Evolutionary conservation across 1,140 invertebrate genomes (phyloP), one percentile per base, ranked within the genome.

Genomic region (Papilio xuthus): DNA sequence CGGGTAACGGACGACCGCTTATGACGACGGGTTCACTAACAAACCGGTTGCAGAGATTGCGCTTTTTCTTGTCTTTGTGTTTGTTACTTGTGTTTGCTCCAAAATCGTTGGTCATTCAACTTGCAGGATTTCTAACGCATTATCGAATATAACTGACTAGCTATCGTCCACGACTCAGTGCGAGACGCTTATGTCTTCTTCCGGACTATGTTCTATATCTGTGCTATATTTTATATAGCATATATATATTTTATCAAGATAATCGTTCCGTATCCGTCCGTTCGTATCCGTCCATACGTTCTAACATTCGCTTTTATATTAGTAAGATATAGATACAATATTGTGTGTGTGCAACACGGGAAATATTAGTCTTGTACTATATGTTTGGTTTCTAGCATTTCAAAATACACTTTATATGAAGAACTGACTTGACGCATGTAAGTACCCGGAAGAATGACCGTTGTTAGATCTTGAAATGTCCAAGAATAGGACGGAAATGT

Each of bases 41-140:
- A 47, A 79, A 79, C 78, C 78, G 78, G 78, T 79, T 67, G 67
- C 42, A 28, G 63, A 23, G 76, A 63, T 73, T 69, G 63, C 67
- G 63, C 73, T 70, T 37, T 42, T 76, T 70, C 78, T 74, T 79
- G 78, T 69, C 73, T 74, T 71, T 50, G 78, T 69, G 70, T 42
- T 71, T 20, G 32, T 44, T 71, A 71, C 69, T 71, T 15, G 41
- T 71, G 41, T n/a, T 71, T 73, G 71, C n/a, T 73, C 44, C 71
- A 47, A 73, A 47, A 73, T 42, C 10, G n/a, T 42, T 73, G 42
- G 71, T 73, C 37, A 44, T 72, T 42, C 44, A 73, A 44, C 18
- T 41, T 73, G 15, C 28, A 28, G 8, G 28, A 23, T 42, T 26
- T 23, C n/a, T 73, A 28, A 70, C 6, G 7, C 4, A 37, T 28